Evolutionary conservation across 2,888 invertebrate genomes (phyloP), one percentile per base, ranked within the genome.

Genomic region (Gisinianus flammeolus): DNA sequence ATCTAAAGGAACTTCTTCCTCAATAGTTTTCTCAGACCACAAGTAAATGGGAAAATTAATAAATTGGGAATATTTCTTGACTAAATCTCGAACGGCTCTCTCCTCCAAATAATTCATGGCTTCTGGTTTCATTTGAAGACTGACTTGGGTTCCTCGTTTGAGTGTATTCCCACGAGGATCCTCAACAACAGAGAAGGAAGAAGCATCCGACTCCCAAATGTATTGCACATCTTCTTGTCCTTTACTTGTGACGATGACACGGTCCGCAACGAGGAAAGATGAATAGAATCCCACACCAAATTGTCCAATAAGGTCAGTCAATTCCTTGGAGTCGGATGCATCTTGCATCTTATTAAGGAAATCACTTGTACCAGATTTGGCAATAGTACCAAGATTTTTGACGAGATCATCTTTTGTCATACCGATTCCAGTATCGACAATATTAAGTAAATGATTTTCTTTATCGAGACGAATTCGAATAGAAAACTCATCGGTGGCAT

Each of bases 261-360:
- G 92, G 88, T 99, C 97, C 33, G 98, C 97, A 78, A 99, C 98
- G 75, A 96, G 90, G 90, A 99, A 99, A 2, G 97, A 93, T 0
- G 98, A 98, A 89, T 99, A 99, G 89, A 99, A 99, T 79, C 99
- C 99, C 83, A 99, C 99, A 87, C 99, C 99, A 89, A 99, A 99
- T 88, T 98, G 97, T 4, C 99, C 99, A 88, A 99, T 99, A 92
- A 99, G 94, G 88, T 99, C 98, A 87, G 93, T 96, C 89, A 94
- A 91, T 87, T 97, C 95, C 86, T 92, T 91, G 56, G 85, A 62
- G 69, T 84, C 85, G 4, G 84, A 82, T 30, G 85, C 85, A 81
- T 93, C 93, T 87, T 94, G 94, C 91, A 97, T 93, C 88, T 96
- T 96, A 76, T 93, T 58, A 82, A 98, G 90, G 89, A 98, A 98